Conservation (phyloP, 2,888 invertebrate species). For the Heliconius cydno region DNA sequence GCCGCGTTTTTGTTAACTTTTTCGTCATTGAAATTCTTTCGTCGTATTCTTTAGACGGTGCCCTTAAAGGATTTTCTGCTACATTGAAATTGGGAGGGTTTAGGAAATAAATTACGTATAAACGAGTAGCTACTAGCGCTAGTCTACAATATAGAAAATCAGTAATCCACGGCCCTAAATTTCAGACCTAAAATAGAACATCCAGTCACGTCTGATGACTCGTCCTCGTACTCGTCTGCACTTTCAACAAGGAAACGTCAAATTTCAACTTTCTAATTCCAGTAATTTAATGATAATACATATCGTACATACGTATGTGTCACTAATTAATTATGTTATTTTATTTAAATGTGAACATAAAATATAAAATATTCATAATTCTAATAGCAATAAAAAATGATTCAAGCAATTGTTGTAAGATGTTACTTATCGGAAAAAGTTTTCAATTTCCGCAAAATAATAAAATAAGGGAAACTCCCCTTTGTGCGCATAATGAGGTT, state of each 20-base stretch:
- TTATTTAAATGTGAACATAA: not conserved
- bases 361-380: not conserved
- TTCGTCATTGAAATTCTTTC: conserved; percentile 39
- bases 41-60: conserved; percentile 31
- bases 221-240: too few species aligned
- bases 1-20: conserved; percentile 40
- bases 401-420: conserved; percentile 39
- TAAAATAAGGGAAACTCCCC: conserved; percentile 47
- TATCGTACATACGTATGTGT: too few species aligned
- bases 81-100: conserved; percentile 29
- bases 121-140: too few species aligned
- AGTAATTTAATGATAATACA: too few species aligned
- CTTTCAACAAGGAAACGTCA: too few species aligned
- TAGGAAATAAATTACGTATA: conserved; percentile 14
- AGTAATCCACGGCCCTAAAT: too few species aligned
- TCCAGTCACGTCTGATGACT: too few species aligned
- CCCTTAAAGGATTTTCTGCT: conserved; percentile 20
- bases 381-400: conserved; percentile 31
- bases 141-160: too few species aligned
- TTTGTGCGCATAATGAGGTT: conserved; percentile 53
- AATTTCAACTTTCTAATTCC: too few species aligned
- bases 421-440: conserved; percentile 49
- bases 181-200: too few species aligned
- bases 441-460: conserved; percentile 49
- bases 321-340: not conserved